Base-by-base conservation (phyloP, 2,888 invertebrate species). In the Phalera bucephala region DNA sequence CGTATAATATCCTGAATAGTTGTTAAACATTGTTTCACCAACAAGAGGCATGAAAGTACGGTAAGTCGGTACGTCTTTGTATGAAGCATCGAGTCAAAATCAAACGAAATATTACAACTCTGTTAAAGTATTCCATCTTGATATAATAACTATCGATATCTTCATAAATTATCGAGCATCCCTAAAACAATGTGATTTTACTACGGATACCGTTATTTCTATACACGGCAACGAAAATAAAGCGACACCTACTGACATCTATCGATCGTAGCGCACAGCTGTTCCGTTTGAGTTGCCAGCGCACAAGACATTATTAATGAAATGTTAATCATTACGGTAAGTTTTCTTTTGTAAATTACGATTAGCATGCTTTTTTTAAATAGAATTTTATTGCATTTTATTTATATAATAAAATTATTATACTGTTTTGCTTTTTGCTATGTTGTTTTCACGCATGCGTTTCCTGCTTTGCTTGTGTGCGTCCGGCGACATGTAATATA, bases 231-330 rank as follows among this genome's bases (percentile, higher is more conserved):
- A 77, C 78, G 77, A 88, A 87, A 87, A 86, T 87, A 88, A 86
- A 85, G 84, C 73, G 80, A 83, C 84, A 75, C 74, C 71, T 83
- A 87, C 86, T 80, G 89, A 89, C 89, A 87, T 89, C 88, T 89
- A 89, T 89, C 79, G 89, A 88, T 88, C 86, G 75, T 49, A 31
- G 37, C 26, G 50, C 80, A 83, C 87, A 89, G 85, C 87, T 88
- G 87, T 69, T 77, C 30, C 23, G 3, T 9, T 9, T 17, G 69
- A 48, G 80, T 80, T 85, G 79, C 86, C 76, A 83, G 58, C 15
- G 17, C 36, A 22, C 3, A 26, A n/a, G n/a, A n/a, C n/a, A n/a
- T n/a, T n/a, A n/a, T n/a, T n/a, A n/a, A n/a, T n/a, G n/a, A n/a
- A n/a, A n/a, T n/a, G n/a, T n/a, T n/a, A n/a, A n/a, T n/a, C n/a